Evolutionary conservation across 35 echinoderm and acorn worm species (phyloP).

Genomic region (Stichopus chloronotus): DNA sequence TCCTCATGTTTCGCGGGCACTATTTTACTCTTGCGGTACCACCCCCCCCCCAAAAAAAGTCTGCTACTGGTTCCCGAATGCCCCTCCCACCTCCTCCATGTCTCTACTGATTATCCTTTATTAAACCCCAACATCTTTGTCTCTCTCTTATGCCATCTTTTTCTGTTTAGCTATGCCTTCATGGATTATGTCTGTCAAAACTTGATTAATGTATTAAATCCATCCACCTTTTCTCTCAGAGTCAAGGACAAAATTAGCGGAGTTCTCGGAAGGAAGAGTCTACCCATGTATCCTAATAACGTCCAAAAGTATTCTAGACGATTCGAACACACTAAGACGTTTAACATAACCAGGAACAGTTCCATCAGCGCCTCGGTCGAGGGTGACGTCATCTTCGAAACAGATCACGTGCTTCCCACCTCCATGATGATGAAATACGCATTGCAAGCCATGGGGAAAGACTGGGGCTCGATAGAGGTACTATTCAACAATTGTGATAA

Average conservation of each 20-base stretch:
- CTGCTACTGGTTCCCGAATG: no score
- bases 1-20: no score
- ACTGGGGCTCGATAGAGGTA: slow-evolving; percentile 86
- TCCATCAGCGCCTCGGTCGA: slow-evolving; percentile 73
- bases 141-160: no score
- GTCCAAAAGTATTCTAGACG: slow-evolving; percentile 78
- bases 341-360: slow-evolving; percentile 80
- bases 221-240: slow-evolving; percentile 12
- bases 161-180: no score
- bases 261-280: slow-evolving; percentile 53
- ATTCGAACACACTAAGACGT: slow-evolving; percentile 74
- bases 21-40: no score
- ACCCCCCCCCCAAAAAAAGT: no score
- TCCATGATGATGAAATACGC: slow-evolving; percentile 83
- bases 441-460: slow-evolving; percentile 75
- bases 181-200: no score
- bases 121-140: no score
- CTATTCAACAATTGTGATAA: neutral
- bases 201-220: no score
- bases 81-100: no score
- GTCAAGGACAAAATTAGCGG: slow-evolving; percentile 62
- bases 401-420: slow-evolving; percentile 70
- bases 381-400: slow-evolving; percentile 77
- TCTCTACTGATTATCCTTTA: no score
- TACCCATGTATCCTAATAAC: slow-evolving; percentile 87